Conservation (phyloP, 2,888 invertebrate genomes). For the Myathropa florea region DNA sequence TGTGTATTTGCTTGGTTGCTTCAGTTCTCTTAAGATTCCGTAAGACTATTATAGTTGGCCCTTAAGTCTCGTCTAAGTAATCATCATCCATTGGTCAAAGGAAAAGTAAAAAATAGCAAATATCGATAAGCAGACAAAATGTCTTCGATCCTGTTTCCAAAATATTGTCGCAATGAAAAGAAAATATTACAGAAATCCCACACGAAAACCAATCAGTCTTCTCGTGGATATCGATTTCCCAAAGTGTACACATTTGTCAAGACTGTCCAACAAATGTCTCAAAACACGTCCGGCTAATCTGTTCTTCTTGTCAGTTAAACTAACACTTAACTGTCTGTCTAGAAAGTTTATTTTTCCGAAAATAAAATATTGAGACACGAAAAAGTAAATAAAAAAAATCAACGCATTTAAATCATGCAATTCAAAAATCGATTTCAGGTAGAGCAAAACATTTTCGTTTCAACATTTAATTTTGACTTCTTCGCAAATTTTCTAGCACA, state of each 20-base stretch:
- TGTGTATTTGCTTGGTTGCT: too few relatives aligned
- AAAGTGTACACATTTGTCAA: constrained; percentile 24
- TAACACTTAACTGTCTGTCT: constrained; percentile 37
- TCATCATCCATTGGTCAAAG: too few relatives aligned
- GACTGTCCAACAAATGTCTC: background rate
- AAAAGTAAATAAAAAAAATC: background rate
- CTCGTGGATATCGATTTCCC: background rate
- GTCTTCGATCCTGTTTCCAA: too few relatives aligned
- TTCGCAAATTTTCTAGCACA: background rate
- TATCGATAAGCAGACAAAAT: too few relatives aligned
- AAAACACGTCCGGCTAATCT: background rate
- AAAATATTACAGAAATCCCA: too few relatives aligned
- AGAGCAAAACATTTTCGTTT: constrained; percentile 47
- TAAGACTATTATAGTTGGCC: too few relatives aligned
- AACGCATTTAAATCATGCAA: constrained; percentile 38
- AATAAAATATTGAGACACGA: background rate
- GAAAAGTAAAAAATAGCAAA: too few relatives aligned
- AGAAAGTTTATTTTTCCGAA: constrained; percentile 12
- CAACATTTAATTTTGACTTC: constrained; percentile 1
- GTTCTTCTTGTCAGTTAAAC: constrained; percentile 40
- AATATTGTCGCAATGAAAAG: too few relatives aligned
- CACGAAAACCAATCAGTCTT: background rate
- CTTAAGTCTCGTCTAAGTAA: too few relatives aligned
- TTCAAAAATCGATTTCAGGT: constrained; percentile 59
- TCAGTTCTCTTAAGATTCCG: too few relatives aligned